These are phyloP conservation scores for Nebria brevicollis DNA, from an alignment of 2,888 invertebrate genomes.

Conservation along the genomic window DNA sequence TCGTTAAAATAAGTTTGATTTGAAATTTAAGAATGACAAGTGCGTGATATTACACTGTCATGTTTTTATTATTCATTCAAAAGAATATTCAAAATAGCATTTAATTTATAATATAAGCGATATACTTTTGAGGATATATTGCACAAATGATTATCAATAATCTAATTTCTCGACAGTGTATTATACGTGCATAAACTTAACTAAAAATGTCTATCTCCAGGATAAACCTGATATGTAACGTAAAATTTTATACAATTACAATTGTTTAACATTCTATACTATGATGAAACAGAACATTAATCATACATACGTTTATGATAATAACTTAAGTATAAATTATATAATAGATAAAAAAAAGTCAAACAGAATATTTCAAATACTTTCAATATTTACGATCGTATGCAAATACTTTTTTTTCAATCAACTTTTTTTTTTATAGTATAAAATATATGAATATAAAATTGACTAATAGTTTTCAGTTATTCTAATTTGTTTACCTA, in stretches of 20 bases:
- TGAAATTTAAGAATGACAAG: too few species aligned
- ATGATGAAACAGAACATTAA: neutral
- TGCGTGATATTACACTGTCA: too few species aligned
- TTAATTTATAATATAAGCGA: neutral
- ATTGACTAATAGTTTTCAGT: neutral
- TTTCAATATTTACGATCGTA: neutral
- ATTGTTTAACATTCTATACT: conserved; percentile 1
- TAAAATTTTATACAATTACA: neutral
- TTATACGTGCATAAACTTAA: neutral
- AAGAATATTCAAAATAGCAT: too few species aligned
- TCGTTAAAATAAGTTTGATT: too few species aligned
- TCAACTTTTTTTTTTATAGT: neutral
- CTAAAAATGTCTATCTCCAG: neutral
- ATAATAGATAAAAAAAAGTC: neutral
- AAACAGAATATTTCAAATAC: neutral
- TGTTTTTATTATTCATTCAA: too few species aligned
- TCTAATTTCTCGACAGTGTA: neutral
- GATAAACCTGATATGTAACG: neutral
- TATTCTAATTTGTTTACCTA: neutral
- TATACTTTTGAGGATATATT: too few species aligned
- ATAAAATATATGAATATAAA: neutral
- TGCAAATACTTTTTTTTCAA: neutral
- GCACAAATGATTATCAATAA: neutral
- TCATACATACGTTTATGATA: neutral
- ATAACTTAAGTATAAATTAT: neutral